Evolutionary conservation across 1,140 invertebrate genomes (phyloP), one percentile per base, ranked within the genome.

Genomic region (Liolophura sinensis): DNA sequence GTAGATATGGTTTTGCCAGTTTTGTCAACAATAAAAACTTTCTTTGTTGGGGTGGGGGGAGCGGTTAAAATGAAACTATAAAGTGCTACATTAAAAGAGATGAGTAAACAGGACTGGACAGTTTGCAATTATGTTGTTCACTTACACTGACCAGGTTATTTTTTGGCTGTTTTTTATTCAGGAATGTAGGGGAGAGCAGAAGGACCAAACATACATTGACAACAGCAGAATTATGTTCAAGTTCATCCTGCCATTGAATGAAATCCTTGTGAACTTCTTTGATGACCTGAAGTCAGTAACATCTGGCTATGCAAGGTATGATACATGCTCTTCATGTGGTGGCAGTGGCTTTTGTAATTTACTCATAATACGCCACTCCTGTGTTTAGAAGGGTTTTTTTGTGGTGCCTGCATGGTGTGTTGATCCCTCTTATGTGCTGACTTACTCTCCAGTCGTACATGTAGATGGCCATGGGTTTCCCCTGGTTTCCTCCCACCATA

Each of bases 221-320:
- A 88, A 93, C 62, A 86, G 89, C 50, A 88, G 93, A 78, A 84
- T 96, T 0, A 87, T 97, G 78, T 77, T 97, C 73, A 91, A 92
- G 73, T 95, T 91, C 76, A 85, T 90, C 60, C 84, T 99, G 47
- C 97, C 97, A 12, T 82, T 99, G 3, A 93, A 90, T 80, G 97
- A 99, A 88, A 92, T 99, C 31, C 90, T 98, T 1, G 80, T 97
- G 4, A 95, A 98, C 78, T 98, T 99, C 83, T 96, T 97, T 83
- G 96, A 99, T 83, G 87, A 89, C 27, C 84, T 99, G 0, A 99
- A 98, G 85, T 91, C 91, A 24, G 73, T 94, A 16, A 92, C 91
- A 20, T 97, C 95, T 1, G 97, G 97, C 15, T 98, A 95, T 86
- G 96, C 95, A 14, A 83, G 80, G 82, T 82, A 66, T 60, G 58